phyloP scores from a whole-genome alignment of 2,888 invertebrate species.

The Phasia obesa region DNA sequence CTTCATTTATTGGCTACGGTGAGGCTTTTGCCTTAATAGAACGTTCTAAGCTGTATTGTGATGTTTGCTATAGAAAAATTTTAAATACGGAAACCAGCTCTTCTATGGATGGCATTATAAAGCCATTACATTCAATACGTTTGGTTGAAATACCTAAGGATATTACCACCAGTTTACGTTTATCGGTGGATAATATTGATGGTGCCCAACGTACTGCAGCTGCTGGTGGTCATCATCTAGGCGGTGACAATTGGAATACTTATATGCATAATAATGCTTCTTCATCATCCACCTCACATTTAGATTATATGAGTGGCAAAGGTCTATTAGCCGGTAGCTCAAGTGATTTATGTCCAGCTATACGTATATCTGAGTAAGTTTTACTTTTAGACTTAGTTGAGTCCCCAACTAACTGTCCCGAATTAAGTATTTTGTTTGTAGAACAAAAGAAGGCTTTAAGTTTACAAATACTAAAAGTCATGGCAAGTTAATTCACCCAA shows the following conservation, averaged over 20 bases:
- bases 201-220: conserved; percentile 68
- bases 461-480: conserved; percentile 8
- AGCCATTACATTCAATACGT: conserved; percentile 91
- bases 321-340: conserved; percentile 64
- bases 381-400: neutral
- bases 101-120: conserved; percentile 71
- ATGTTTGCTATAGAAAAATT: conserved; percentile 87
- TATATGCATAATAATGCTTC: conserved; percentile 52
- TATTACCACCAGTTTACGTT: conserved; percentile 86
- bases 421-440: conserved; percentile 1
- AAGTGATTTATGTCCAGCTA: conserved; percentile 84
- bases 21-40: conserved; percentile 96
- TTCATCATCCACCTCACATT: conserved; percentile 64
- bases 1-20: conserved; percentile 93
- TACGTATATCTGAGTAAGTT: conserved; percentile 88
- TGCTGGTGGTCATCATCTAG: conserved; percentile 48
- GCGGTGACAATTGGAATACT: conserved; percentile 58
- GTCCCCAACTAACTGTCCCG: neutral
- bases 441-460: neutral
- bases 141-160: conserved; percentile 89
- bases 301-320: conserved; percentile 76
- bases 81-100: conserved; percentile 76
- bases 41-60: conserved; percentile 93
- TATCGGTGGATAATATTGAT: conserved; percentile 80
- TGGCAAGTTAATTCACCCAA: neutral